Evolutionary conservation across 2,888 invertebrate species (phyloP), one percentile per base, ranked within the genome.

Genomic region (Digitonthophagus gazella): DNA sequence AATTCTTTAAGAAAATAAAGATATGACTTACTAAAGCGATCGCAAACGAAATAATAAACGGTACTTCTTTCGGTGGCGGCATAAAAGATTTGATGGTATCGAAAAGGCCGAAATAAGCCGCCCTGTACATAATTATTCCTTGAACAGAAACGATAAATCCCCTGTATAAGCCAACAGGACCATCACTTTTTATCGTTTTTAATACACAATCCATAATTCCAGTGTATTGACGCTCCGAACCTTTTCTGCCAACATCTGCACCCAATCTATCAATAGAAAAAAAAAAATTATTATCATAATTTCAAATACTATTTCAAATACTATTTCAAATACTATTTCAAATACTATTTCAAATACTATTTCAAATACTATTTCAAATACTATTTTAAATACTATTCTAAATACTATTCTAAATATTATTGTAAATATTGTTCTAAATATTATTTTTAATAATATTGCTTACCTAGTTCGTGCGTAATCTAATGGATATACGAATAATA

Each of bases 71-170:
- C 76, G 96, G 91, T 84, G 96, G 93, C 74, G 96, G 95, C 82
- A 97, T 85, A 89, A 95, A 92, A 80, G 95, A 93, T 83, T 96
- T 95, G 76, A 95, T 95, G 69, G 96, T 96, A 85, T 97, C 97
- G 85, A 95, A 97, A 89, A 96, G 93, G 73, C 97, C 97, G 85
- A 97, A 97, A 89, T 96, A 97, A 70, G 95, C 89, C 63, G 96
- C 96, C 83, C 96, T 93, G 87, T 97, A 97, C 85, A 97, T 96
- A 80, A 97, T 93, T 86, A 96, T 96, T 83, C 96, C 96, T 85
- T 96, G 96, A 74, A 97, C 96, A 71, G 96, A 97, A 76, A 97
- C 96, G 77, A 93, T 90, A 86, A 97, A 96, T 72, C 97, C 97
- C 84, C 94, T 90, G 89, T 97, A 97, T 74, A 97, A 86, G 77